These are phyloP conservation scores for Delichon dasypus DNA, from an alignment of 2,797 vertebrate genomes.

Conservation along the genomic window DNA sequence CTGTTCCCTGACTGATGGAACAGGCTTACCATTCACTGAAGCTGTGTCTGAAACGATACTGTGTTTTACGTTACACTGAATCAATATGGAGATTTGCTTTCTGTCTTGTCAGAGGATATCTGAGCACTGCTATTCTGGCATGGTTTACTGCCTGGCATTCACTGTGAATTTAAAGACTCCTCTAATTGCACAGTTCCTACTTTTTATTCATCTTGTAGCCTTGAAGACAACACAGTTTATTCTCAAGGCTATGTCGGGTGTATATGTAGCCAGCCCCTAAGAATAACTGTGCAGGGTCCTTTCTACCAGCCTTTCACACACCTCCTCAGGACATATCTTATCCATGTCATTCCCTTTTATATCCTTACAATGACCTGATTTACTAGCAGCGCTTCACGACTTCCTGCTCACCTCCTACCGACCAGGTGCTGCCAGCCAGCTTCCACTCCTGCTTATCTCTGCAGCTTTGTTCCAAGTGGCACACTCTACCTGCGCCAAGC, in stretches of 20 bases:
- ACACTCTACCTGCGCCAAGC: fast-evolving
- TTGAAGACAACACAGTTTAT: not conserved
- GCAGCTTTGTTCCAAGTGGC: fast-evolving
- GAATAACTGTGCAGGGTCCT: not conserved
- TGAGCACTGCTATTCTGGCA: not conserved
- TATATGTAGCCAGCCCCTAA: not conserved
- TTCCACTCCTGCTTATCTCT: not conserved
- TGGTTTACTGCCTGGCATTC: not conserved
- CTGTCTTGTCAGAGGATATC: not conserved
- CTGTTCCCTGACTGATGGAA: not conserved
- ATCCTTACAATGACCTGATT: not conserved
- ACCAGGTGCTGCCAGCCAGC: not conserved
- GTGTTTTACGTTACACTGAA: not conserved
- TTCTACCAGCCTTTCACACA: not conserved
- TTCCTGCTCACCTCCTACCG: not conserved
- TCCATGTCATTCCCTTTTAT: not conserved
- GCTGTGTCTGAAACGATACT: not conserved
- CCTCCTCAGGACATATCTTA: not conserved
- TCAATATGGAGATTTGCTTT: not conserved
- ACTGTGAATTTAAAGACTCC: conserved; percentile 7
- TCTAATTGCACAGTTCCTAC: not conserved
- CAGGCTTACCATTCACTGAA: not conserved
- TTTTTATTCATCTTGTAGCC: not conserved
- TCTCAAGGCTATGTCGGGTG: not conserved
- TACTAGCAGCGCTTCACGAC: not conserved